A percentile compares a stretch with the other conserved stretches of the same genome.
These are phyloP conservation scores for Periparus ater DNA, from an alignment of 2,797 vertebrate species.

Conservation along the genomic window DNA sequence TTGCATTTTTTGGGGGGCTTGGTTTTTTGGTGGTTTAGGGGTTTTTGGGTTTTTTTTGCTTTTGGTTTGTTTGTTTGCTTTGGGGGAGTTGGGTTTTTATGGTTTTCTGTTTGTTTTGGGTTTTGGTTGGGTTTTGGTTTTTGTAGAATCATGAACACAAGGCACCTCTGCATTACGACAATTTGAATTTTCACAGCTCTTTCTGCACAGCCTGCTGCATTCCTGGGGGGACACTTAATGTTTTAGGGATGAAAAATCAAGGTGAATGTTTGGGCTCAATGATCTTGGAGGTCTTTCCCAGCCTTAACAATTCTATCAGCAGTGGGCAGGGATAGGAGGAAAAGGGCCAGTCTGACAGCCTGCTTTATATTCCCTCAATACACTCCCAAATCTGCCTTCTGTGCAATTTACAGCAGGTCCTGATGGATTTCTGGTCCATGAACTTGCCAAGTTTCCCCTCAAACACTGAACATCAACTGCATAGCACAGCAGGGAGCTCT, in stretches of 20 bases:
- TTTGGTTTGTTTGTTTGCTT: not conserved
- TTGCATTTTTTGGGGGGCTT: not conserved
- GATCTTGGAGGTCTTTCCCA: not conserved
- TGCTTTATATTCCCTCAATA: not conserved
- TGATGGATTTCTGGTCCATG: not conserved
- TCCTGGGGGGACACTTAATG: not conserved
- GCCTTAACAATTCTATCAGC: not conserved
- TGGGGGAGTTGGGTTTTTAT: not conserved
- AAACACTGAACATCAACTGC: not conserved
- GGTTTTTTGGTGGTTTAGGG: not conserved
- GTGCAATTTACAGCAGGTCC: not conserved
- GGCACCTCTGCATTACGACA: not conserved
- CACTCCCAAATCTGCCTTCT: not conserved
- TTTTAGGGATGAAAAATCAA: not conserved
- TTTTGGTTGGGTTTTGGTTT: not conserved
- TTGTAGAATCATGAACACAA: not conserved
- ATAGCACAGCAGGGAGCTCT: fast-evolving
- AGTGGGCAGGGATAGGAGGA: not conserved
- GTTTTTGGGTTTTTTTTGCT: no score
- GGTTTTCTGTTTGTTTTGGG: not conserved
- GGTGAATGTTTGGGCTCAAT: fast-evolving
- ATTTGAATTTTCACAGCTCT: not conserved
- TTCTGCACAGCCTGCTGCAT: not conserved
- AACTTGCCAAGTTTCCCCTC: not conserved
- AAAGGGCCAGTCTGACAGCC: not conserved